Percentiles rank a stretch among this genome's conserved stretches.
These are phyloP conservation scores for Carapus acus DNA, from an alignment of 2,797 vertebrate genomes.

Conservation along the genomic window DNA sequence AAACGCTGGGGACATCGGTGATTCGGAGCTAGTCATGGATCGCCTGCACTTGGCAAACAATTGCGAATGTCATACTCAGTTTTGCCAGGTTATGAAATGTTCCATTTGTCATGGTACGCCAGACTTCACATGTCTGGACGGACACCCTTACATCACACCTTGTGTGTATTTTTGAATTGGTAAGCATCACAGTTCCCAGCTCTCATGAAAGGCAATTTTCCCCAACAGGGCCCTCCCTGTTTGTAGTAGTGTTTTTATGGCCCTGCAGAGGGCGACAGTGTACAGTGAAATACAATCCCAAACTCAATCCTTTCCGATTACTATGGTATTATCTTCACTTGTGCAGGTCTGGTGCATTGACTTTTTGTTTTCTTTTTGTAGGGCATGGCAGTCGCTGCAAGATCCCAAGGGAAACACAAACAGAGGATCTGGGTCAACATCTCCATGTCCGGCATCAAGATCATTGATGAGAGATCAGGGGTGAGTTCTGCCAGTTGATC, in stretches of 20 bases:
- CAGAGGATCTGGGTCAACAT: conserved; percentile 95
- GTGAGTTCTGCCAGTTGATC: conserved; percentile 68
- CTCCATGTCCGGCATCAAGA: conserved; percentile 90
- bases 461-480: conserved; percentile 92
- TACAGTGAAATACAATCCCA: neutral
- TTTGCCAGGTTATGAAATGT: too few species aligned
- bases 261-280: neutral
- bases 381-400: conserved; percentile 92
- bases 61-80: too few species aligned
- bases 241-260: neutral
- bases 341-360: neutral
- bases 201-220: neutral
- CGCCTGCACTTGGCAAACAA: too few species aligned
- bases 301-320: too few species aligned
- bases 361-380: conserved; percentile 33
- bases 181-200: neutral
- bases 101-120: too few species aligned
- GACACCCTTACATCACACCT: neutral
- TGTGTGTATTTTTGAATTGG: neutral
- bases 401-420: conserved; percentile 97
- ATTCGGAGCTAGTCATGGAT: neutral
- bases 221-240: neutral
- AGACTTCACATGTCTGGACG: too few species aligned
- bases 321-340: too few species aligned
- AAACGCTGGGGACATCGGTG: neutral